Conservation (phyloP, 2,113 vertebrate species). For the Sinocyclocheilus maitianheensis region DNA sequence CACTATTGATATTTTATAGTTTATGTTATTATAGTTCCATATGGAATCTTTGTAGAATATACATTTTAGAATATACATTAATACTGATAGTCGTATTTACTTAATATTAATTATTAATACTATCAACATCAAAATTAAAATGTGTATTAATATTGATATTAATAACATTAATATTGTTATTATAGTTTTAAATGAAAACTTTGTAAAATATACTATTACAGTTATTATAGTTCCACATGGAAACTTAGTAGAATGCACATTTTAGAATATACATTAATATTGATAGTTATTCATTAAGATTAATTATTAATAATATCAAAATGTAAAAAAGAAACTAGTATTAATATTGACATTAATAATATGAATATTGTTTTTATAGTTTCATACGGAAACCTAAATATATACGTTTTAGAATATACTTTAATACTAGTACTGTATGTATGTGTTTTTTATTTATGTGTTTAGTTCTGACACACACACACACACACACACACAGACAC, state of each 20-base stretch:
- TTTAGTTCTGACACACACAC: no score
- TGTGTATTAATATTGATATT: neutral
- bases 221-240: no score
- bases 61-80: neutral
- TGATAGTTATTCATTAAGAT: neutral
- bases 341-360: neutral
- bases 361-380: no score
- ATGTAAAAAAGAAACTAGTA: neutral
- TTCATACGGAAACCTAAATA: neutral
- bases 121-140: neutral
- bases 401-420: neutral
- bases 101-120: neutral
- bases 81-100: neutral
- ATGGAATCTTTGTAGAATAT: neutral
- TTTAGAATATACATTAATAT: no score
- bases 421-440: neutral
- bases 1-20: no score
- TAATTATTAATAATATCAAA: neutral
- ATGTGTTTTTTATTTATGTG: no score
- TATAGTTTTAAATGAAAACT: no score
- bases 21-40: no score
- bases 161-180: neutral
- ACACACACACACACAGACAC: constrained; percentile 6
- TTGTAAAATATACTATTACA: no score
- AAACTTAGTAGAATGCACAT: no score